Base-by-base conservation (phyloP, 2,113 vertebrate species). In the Ailuropoda melanoleuca region DNA sequence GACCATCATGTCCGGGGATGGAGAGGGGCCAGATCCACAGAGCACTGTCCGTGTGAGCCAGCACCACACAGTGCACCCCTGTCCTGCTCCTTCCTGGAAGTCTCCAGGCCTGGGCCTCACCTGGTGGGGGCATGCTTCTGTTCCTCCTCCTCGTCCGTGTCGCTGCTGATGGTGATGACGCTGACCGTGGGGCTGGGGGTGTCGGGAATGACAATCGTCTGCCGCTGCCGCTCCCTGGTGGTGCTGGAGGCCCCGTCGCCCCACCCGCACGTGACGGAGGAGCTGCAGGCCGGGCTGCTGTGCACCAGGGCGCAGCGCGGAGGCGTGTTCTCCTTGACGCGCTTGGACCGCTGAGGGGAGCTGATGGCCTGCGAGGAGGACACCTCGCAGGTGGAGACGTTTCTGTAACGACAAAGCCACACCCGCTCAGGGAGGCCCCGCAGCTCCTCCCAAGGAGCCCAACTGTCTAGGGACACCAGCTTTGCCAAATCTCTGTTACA, bases 141-240 rank as follows among this genome's bases (percentile, higher is more conserved):
- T 90, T 99, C 99, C 2, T 99, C 99, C 90, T 99, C 99, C 77
- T 99, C 99, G 0, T 99, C 99, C 0, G 99, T 99, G 99, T 99
- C 99, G 2, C 99, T 99, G 99, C 99, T 99, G 99, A 99, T 99
- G 98, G 99, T 99, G 99, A 99, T 99, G 99, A 99, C 99, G 97
- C 99, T 99, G 98, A 99, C 99, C 0, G 99, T 99, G 0, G 99
- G 99, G 98, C 99, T 99, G 77, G 99, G 99, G 43, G 99, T 99
- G 98, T 99, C 99, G 0, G 99, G 99, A 98, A 99, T 99, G 98
- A 99, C 98, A 62, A 99, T 99, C 14, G 99, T 99, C 98, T 99
- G 99, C 83, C 99, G 99, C 98, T 99, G 99, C 88, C 99, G 99
- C 97, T 99, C 99, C 92, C 98, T 96, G 0, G 98, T 98, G 98